Evolutionary conservation across 2,797 vertebrate species (phyloP).

Genomic region (Melanotaenia trifasciata): DNA sequence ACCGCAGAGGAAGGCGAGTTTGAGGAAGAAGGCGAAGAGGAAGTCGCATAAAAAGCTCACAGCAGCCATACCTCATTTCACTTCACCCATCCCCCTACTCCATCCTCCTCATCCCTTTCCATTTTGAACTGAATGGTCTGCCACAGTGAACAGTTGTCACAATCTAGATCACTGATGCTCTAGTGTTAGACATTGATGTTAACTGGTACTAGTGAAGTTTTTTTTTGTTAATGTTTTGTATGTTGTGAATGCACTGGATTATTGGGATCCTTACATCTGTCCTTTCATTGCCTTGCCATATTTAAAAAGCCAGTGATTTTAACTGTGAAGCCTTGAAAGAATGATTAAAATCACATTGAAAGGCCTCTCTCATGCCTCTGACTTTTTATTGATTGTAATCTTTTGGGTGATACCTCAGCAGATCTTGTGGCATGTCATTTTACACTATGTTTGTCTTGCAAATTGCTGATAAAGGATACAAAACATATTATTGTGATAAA

Average conservation of each 20-base stretch:
- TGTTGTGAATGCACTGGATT: constrained; percentile 71
- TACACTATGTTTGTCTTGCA: background rate
- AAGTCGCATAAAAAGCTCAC: constrained; percentile 81
- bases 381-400: constrained; percentile 32
- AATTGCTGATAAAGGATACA: background rate
- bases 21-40: constrained; percentile 92
- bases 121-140: constrained; percentile 34
- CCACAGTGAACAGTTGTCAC: constrained; percentile 30
- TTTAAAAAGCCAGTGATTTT: constrained; percentile 55
- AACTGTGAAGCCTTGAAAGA: constrained; percentile 74
- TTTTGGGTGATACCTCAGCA: background rate
- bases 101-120: constrained; percentile 5
- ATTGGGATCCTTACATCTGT: constrained; percentile 41
- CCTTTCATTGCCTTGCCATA: constrained; percentile 52
- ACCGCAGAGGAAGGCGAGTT: constrained; percentile 85
- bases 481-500: background rate
- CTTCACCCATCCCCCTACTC: constrained; percentile 4
- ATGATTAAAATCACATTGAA: constrained; percentile 72
- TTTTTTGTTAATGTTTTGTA: constrained; percentile 53
- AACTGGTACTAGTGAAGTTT: constrained; percentile 41
- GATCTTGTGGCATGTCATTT: background rate
- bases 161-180: constrained; percentile 41
- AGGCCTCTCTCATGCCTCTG: constrained; percentile 46
- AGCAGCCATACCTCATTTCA: constrained; percentile 30
- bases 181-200: constrained; percentile 62